Percentiles rank a stretch among this genome's conserved stretches.
Conservation (phyloP, 2,888 invertebrate genomes). For the Spialia ferax region DNA sequence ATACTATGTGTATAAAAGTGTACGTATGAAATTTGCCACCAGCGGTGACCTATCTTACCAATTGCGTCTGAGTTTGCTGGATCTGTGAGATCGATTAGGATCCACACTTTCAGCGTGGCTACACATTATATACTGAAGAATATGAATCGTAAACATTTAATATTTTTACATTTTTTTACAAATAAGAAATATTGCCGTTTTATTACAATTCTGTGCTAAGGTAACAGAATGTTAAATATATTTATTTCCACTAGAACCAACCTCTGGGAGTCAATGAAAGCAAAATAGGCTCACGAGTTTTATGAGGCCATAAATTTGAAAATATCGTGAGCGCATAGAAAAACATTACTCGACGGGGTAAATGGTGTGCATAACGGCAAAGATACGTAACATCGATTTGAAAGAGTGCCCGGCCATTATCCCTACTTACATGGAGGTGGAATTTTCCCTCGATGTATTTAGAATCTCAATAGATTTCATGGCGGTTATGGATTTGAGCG, state of each 20-base stretch:
- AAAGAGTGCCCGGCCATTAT: slow-evolving; percentile 38
- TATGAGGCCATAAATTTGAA: slow-evolving; percentile 56
- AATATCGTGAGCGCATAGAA: slow-evolving; percentile 56
- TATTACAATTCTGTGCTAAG: slow-evolving; percentile 32
- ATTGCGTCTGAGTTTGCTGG: too few relatives aligned
- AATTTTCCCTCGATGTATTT: slow-evolving; percentile 29
- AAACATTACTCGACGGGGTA: slow-evolving; percentile 52
- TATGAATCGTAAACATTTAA: too few relatives aligned
- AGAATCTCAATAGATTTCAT: slow-evolving; percentile 31
- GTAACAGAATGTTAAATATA: slow-evolving; percentile 43
- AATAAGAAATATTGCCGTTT: slow-evolving; percentile 23
- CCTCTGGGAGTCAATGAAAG: slow-evolving; percentile 51
- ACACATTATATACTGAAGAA: too few relatives aligned
- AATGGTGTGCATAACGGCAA: slow-evolving; percentile 52
- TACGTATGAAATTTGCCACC: too few relatives aligned
- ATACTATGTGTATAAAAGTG: too few relatives aligned
- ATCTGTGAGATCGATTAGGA: too few relatives aligned
- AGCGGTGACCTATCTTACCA: too few relatives aligned
- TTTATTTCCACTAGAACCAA: slow-evolving; percentile 48
- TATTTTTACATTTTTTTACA: too few relatives aligned
- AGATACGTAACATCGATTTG: slow-evolving; percentile 45
- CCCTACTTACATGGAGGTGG: slow-evolving; percentile 38
- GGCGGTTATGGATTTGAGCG: slow-evolving; percentile 8
- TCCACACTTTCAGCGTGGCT: too few relatives aligned
- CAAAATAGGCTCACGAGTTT: slow-evolving; percentile 46